Percentiles rank a stretch among this genome's conserved stretches.
Conservation (phyloP, 2,888 invertebrate species). For the Campoplex nolae region DNA sequence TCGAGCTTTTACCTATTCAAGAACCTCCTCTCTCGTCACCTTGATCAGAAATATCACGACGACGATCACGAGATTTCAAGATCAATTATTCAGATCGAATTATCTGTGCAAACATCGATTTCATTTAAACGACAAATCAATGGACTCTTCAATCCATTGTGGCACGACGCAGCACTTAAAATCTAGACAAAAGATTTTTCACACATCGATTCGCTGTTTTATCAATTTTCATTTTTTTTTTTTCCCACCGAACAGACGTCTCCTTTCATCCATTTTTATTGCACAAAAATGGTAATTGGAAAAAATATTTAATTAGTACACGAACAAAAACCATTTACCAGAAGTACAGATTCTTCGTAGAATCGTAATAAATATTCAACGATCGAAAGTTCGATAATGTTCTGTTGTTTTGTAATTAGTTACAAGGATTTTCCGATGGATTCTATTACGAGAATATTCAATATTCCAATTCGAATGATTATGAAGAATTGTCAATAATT, state of each 20-base stretch:
- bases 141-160: background rate
- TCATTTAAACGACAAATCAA: constrained; percentile 10
- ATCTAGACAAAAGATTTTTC: background rate
- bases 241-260: background rate
- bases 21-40: constrained; percentile 5
- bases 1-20: constrained; percentile 5
- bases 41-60: constrained; percentile 5
- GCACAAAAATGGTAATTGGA: background rate
- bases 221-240: background rate
- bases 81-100: constrained; percentile 2
- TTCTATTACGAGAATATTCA: background rate
- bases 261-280: background rate
- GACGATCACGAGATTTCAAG: background rate
- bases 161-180: background rate
- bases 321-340: background rate
- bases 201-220: background rate
- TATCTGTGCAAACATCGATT: constrained; percentile 27
- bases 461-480: background rate
- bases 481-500: background rate
- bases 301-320: background rate
- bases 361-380: background rate
- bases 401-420: too few species aligned
- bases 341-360: background rate
- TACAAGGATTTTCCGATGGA: background rate
- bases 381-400: background rate